Percentiles rank a stretch among this genome's conserved stretches.
phyloP scores from a whole-genome alignment of 2,888 invertebrate species.

The Escarpia spicata region DNA sequence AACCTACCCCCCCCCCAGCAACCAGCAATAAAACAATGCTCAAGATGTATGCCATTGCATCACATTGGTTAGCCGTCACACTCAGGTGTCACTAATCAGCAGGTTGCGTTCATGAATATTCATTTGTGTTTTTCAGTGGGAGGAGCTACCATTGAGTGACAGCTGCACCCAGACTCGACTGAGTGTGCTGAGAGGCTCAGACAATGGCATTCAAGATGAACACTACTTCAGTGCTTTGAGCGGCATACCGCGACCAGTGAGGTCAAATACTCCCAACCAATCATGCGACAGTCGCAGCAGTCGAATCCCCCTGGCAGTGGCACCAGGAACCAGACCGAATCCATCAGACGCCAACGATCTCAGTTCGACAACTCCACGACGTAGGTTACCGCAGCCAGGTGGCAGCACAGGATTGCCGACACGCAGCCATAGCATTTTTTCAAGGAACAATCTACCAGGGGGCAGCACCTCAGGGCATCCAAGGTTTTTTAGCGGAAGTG shows the following conservation, averaged over 20 bases:
- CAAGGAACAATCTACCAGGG: background rate
- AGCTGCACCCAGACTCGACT: constrained; percentile 27
- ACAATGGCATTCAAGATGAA: background rate
- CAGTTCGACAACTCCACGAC: background rate
- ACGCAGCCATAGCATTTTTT: background rate
- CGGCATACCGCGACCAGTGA: constrained; percentile 20
- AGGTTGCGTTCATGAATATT: constrained; percentile 17
- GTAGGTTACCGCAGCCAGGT: background rate
- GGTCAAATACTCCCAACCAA: background rate
- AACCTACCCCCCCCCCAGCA: too few relatives aligned
- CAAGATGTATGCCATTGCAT: background rate
- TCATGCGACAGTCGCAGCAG: background rate
- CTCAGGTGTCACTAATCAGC: background rate
- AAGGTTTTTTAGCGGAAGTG: background rate
- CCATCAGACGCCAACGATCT: background rate
- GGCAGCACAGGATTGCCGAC: constrained; percentile 16
- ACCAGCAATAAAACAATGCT: background rate
- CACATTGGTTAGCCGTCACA: constrained; percentile 5
- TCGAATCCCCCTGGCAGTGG: background rate
- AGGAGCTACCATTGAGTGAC: background rate
- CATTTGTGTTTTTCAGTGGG: constrained; percentile 24
- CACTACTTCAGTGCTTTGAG: background rate
- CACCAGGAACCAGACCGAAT: background rate
- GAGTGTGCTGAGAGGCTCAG: constrained; percentile 17
- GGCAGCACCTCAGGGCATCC: background rate